Evolutionary conservation across 2,797 vertebrate genomes (phyloP), one percentile per base, ranked within the genome.

Genomic region (Argentina silus): DNA sequence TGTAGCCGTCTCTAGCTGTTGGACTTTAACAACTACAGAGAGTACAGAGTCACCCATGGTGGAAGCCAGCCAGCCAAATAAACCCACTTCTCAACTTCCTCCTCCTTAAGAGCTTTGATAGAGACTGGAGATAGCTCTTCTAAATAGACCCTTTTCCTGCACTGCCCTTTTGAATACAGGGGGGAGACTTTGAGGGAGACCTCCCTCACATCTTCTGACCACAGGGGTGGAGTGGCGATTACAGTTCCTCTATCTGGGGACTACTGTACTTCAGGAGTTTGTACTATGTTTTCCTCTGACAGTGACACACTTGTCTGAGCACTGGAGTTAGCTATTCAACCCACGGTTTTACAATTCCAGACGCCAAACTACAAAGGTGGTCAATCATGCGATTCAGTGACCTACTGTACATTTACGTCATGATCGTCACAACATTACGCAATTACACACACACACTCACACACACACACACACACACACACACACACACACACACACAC

Each of bases 141-240:
- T 89, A 90, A 93, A 93, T 86, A 80, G 79, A 70, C 82, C 68
- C 86, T 89, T 93, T 93, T 36, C 27, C 27, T 36, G 27, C 27
- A 93, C 92, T 93, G 90, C 84, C 86, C 78, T 85, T 86, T 72
- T 75, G 72, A 83, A 78, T 78, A 72, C 48, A 27, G 63, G 76
- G 69, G 67, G 67, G 74, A n/a, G n/a, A 60, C 43, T 15, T 60
- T 61, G 36, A 36, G 69, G 21, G 43, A 61, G 19, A 21, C 36
- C 36, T 59, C 36, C 45, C 51, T 62, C 48, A 51, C n/a, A 61
- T 36, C 59, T 48, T 9, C 47, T 14, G 64, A 21, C 50, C 14
- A 14, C 15, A 43, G 67, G 53, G 9, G 27, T 36, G 21, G 11
- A 14, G 12, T 67, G 66, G 55, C 63, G 12, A 60, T 70, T 23